Evolutionary conservation across 2,888 invertebrate genomes (phyloP).

Genomic region (Aelia acuminata): DNA sequence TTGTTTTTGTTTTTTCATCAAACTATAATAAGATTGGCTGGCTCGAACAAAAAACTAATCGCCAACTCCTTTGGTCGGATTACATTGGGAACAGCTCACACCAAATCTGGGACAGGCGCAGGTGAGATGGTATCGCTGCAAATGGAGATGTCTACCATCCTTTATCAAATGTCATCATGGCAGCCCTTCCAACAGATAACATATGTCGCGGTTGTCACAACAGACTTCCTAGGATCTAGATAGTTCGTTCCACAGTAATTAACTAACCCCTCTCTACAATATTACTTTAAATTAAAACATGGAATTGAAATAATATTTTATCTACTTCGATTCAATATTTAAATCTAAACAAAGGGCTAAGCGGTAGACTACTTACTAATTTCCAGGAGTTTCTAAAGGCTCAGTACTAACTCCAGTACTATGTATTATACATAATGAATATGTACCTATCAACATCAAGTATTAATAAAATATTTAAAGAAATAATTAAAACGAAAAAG

Average conservation of each 20-base stretch:
- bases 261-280: not conserved
- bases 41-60: too few relatives aligned
- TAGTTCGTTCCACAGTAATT: not conserved
- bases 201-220: not conserved
- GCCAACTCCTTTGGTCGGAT: not conserved
- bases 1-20: too few relatives aligned
- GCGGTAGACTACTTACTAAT: too few relatives aligned
- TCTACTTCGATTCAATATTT: too few relatives aligned
- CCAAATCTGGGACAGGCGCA: not conserved
- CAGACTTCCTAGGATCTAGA: not conserved
- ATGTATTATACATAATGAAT: too few relatives aligned
- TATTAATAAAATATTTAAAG: too few relatives aligned
- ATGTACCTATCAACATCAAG: too few relatives aligned
- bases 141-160: constrained; percentile 1
- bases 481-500: too few relatives aligned
- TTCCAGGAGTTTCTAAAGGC: too few relatives aligned
- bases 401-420: too few relatives aligned
- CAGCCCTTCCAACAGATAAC: not conserved
- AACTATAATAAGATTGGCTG: too few relatives aligned
- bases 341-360: too few relatives aligned
- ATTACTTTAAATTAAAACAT: not conserved
- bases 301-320: not conserved
- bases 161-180: constrained; percentile 26
- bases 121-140: not conserved
- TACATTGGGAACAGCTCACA: not conserved